Base-by-base conservation (phyloP, 2,888 invertebrate species). In the Cephus sareptanus region DNA sequence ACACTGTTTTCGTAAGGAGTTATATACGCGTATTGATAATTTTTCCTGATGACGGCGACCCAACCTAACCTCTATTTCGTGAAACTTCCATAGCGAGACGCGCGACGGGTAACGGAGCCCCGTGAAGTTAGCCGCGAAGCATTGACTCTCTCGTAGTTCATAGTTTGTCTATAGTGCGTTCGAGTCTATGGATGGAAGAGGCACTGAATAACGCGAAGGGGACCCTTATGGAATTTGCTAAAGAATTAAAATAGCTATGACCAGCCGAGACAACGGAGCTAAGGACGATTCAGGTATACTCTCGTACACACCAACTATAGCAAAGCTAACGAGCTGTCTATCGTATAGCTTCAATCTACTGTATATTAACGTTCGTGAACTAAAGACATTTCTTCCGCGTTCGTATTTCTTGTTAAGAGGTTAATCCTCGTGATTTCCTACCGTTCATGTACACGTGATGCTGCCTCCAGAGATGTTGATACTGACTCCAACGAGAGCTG, bases 381-480 rank as follows among this genome's bases (percentile, higher is more conserved):
- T 9, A 23, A 23, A 56, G 9, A 23, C 6, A 56, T 56, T 56
- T 23, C 3, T 56, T 56, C 56, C 56, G 56, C 23, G 2, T 56
- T 56, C 23, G 23, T 3, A 9, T 23, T 23, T 56, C 56, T 56
- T 2, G 71, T 71, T 31, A 23, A 83, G 85, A 81, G 79, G 81
- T 56, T 56, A 23, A 56, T 56, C 56, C 56, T 56, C 23, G 56
- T 2, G 23, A 56, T 56, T 86, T 92, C 94, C 93, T 95, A 95
- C 95, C 95, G 92, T 95, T 95, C 92, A 95, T 95, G 91, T 95
- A 95, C 91, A 95, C 95, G 91, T 96, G 92, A 83, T 92, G 96
- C 92, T 96, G 96, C 87, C 96, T 93, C 96, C 96, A 96, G 84
- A 96, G 94, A 92, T 96, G 96, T 86, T 94, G 94, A 91, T 96